Conservation (phyloP, 1,140 invertebrate species). For the Drosophila pachea region DNA sequence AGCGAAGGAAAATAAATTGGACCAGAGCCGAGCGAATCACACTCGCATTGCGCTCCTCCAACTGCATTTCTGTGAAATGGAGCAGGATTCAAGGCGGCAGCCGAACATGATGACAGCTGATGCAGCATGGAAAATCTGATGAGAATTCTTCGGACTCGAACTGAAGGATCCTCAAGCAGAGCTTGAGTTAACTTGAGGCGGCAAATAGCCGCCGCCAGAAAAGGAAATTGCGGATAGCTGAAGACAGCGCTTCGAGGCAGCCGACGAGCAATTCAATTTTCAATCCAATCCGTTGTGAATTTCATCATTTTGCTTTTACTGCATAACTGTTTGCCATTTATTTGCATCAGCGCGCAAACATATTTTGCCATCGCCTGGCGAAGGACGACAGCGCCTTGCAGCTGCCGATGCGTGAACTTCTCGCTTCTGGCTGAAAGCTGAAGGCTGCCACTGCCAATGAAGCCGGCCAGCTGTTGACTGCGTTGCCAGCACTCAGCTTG, state of each 20-base stretch:
- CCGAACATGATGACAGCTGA: slow-evolving; percentile 4
- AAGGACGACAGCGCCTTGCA: slow-evolving; percentile 85
- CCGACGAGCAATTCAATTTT: neutral
- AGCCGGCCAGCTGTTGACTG: too few relatives aligned
- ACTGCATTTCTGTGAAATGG: slow-evolving; percentile 14
- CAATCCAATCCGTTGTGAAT: neutral
- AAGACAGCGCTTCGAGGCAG: too few relatives aligned
- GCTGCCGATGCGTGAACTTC: slow-evolving; percentile 81
- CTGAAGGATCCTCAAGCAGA: too few relatives aligned
- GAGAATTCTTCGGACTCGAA: neutral
- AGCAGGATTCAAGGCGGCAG: neutral
- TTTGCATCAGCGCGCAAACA: slow-evolving; percentile 95
- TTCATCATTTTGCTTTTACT: slow-evolving; percentile 31
- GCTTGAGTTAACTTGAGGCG: too few relatives aligned
- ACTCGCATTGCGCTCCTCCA: slow-evolving; percentile 6
- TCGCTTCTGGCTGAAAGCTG: slow-evolving; percentile 96
- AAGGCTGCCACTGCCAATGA: slow-evolving; percentile 83
- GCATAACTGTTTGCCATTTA: slow-evolving; percentile 93
- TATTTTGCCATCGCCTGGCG: slow-evolving; percentile 95
- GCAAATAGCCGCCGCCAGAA: too few relatives aligned
- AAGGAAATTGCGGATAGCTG: too few relatives aligned
- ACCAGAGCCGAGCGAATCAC: slow-evolving; percentile 1
- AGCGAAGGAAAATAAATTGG: slow-evolving; percentile 1
- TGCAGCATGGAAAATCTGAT: slow-evolving; percentile 56
- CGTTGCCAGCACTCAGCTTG: too few relatives aligned